phyloP scores from a whole-genome alignment of 2,888 invertebrate species.

The Drosophila algonquin region DNA sequence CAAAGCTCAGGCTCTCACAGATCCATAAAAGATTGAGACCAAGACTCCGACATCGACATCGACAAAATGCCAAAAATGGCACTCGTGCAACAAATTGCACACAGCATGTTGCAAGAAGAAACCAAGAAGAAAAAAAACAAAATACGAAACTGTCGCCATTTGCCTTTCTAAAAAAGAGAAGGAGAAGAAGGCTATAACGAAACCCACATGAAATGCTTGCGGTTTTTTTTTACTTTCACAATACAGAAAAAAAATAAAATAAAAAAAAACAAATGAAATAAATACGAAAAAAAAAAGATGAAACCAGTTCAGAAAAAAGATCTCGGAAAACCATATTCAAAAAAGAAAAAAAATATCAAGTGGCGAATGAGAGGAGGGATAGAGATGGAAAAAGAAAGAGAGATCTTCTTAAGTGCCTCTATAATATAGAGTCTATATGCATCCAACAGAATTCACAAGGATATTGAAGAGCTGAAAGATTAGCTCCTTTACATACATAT shows the following conservation, averaged over 20 bases:
- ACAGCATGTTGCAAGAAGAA: conserved; percentile 38
- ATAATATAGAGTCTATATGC: too few relatives aligned
- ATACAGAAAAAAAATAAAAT: conserved; percentile 13
- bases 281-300: conserved; percentile 14
- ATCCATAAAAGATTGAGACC: conserved; percentile 41
- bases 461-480: background rate
- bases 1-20: conserved; percentile 6
- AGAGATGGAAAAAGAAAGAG: conserved; percentile 6
- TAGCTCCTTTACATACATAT: too few relatives aligned
- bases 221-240: conserved; percentile 70
- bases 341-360: conserved; percentile 11
- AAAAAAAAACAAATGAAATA: conserved; percentile 1
- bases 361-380: conserved; percentile 4
- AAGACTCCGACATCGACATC: conserved; percentile 1
- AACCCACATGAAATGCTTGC: conserved; percentile 23
- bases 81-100: conserved; percentile 49
- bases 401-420: background rate
- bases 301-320: conserved; percentile 15
- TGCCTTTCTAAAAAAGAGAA: conserved; percentile 77
- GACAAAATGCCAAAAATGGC: conserved; percentile 59
- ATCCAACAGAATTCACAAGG: background rate
- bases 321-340: conserved; percentile 21
- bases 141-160: conserved; percentile 57
- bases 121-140: conserved; percentile 12
- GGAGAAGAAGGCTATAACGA: conserved; percentile 10